These are phyloP conservation scores for Aphaenogaster floridana DNA, from an alignment of 1,140 invertebrate genomes.

Conservation along the genomic window DNA sequence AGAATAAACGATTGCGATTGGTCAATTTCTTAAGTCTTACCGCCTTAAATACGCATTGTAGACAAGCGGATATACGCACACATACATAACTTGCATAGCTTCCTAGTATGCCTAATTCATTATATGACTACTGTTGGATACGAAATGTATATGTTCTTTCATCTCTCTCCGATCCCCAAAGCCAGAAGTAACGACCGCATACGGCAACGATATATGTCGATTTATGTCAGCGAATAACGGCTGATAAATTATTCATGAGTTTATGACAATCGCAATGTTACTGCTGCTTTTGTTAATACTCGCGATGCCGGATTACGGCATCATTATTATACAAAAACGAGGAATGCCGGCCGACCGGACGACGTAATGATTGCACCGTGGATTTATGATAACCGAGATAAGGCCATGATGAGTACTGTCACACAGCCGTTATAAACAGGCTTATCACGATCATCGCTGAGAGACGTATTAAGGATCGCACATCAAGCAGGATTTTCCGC, in stretches of 20 bases:
- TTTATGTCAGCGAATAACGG: conserved; percentile 50
- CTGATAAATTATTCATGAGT: conserved; percentile 62
- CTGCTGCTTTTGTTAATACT: conserved; percentile 65
- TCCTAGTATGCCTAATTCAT: not conserved
- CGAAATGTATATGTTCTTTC: not conserved
- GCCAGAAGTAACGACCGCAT: not conserved
- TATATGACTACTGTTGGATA: conserved; percentile 11
- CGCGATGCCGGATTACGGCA: not conserved
- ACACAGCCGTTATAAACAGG: conserved; percentile 22
- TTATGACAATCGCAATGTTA: conserved; percentile 51
- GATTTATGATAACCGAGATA: conserved; percentile 35
- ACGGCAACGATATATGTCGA: conserved; percentile 16
- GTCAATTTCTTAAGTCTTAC: too few relatives aligned
- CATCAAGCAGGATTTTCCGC: conserved; percentile 23
- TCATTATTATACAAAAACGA: conserved; percentile 3
- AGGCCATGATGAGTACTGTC: not conserved
- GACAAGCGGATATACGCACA: too few relatives aligned
- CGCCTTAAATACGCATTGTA: too few relatives aligned
- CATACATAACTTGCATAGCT: not conserved
- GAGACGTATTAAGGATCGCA: conserved; percentile 15
- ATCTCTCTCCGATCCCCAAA: not conserved
- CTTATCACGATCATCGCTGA: conserved; percentile 25
- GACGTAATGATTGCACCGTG: conserved; percentile 10
- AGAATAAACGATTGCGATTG: too few relatives aligned
- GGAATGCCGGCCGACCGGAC: not conserved